These are phyloP conservation scores for Scomberomorus guttatus DNA, from an alignment of 2,797 vertebrate genomes.

Conservation along the genomic window DNA sequence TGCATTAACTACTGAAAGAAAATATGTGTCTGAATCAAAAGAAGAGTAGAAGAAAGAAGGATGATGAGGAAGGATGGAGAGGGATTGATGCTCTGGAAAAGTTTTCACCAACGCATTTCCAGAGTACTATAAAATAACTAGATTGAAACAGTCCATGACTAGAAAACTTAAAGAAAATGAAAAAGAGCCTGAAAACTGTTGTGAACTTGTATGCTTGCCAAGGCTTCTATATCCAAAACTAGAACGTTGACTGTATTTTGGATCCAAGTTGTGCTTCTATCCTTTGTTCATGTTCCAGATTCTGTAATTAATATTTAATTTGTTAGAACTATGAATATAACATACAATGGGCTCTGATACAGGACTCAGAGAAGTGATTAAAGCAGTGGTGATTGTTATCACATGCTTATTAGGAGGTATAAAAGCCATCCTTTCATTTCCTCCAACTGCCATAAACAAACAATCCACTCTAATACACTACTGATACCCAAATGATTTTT, in stretches of 20 bases:
- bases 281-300: constrained; percentile 61
- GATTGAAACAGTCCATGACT: constrained; percentile 13
- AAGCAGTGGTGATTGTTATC: constrained; percentile 49
- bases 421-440: constrained; percentile 47
- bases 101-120: constrained; percentile 4
- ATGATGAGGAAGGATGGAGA: background rate
- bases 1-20: background rate
- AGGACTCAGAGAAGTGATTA: constrained; percentile 30
- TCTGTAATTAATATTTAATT: constrained; percentile 68
- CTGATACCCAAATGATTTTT: constrained; percentile 5
- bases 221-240: constrained; percentile 28
- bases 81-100: constrained; percentile 15
- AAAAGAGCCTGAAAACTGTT: constrained; percentile 15
- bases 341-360: constrained; percentile 38
- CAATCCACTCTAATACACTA: constrained; percentile 3
- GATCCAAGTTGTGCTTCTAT: constrained; percentile 41
- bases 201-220: constrained; percentile 16
- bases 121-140: constrained; percentile 11
- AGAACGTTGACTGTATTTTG: constrained; percentile 37
- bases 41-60: background rate
- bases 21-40: background rate
- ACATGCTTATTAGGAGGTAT: constrained; percentile 47
- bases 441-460: constrained; percentile 23
- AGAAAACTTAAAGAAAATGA: constrained; percentile 26
- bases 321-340: constrained; percentile 48